phyloP scores from a whole-genome alignment of 2,113 vertebrate species.

The Poeciliopsis retropinna region DNA sequence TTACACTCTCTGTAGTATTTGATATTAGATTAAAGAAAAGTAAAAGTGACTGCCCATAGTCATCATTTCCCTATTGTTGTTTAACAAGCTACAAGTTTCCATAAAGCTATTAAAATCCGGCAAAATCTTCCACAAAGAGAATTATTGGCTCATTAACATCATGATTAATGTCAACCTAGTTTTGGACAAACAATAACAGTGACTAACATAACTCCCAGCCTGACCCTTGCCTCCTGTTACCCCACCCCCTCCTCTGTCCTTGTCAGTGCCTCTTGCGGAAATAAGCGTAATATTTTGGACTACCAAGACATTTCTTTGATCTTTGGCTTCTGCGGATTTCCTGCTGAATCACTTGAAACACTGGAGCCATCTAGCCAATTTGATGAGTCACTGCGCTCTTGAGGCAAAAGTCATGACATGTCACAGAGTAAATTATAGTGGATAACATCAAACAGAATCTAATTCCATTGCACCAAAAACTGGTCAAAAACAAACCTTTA shows the following conservation, averaged over 20 bases:
- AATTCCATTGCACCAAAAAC: constrained; percentile 50
- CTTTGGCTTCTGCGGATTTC: constrained; percentile 42
- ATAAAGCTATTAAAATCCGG: neutral
- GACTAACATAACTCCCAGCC: constrained; percentile 25
- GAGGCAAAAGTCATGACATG: constrained; percentile 51
- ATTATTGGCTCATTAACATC: neutral
- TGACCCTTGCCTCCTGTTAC: constrained; percentile 21
- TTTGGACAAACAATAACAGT: neutral
- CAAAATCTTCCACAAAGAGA: neutral
- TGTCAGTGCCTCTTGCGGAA: constrained; percentile 4
- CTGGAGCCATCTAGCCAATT: constrained; percentile 42
- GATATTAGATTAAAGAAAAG: too few species aligned
- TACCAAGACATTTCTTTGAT: constrained; percentile 20
- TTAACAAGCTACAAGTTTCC: neutral
- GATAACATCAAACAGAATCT: constrained; percentile 55
- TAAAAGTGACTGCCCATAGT: neutral
- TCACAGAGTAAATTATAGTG: constrained; percentile 48
- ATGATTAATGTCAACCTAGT: neutral
- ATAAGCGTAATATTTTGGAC: constrained; percentile 25
- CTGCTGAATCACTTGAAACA: constrained; percentile 66
- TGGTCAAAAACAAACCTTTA: constrained; percentile 61
- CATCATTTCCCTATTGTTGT: neutral
- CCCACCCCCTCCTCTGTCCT: neutral
- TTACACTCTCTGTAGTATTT: too few species aligned
- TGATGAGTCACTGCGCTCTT: constrained; percentile 69